Evolutionary conservation across 1,140 invertebrate species (phyloP), one percentile per base, ranked within the genome.

Genomic region (Atopsyche davidsoni): DNA sequence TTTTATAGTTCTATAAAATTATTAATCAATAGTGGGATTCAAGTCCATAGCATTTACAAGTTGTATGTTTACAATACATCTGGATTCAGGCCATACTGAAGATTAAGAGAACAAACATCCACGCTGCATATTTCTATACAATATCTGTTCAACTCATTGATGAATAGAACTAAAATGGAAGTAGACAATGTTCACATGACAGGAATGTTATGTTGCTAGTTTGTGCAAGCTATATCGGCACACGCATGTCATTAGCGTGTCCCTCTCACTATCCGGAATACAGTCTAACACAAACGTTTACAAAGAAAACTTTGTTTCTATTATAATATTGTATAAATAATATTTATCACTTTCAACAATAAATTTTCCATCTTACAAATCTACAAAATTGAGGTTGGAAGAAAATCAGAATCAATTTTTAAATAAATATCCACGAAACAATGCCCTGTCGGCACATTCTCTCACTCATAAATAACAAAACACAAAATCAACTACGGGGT

Each of bases 161-260:
- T 28, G n/a, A n/a, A n/a, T n/a, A n/a, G n/a, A n/a, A n/a, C 35
- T 42, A 50, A 44, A 55, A 51, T 55, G 53, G 47, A 55, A 55
- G 47, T 46, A 55, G 34, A 55, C 42, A 55, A 31, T 36, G 35
- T 48, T 42, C 31, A 28, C 36, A 19, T 31, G 28, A 42, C 10
- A 50, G 53, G 53, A 55, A 55, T 55, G 53, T 55, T 25, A 21
- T 42, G 13, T 49, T 49, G 24, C 32, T 34, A 13, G n/a, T 36
- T 53, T 53, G 51, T 53, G 51, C 51, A 53, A 41, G 34, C 34
- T 48, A 43, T 36, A 17, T 28, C 22, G 22, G 42, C 44, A 46
- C n/a, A 46, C 28, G 25, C 13, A 22, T 42, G 21, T 28, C 7
- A 28, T 28, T n/a, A 28, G 7, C 25, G 25, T 9, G 25, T n/a